Evolutionary conservation across 64 coral and sea anemone genomes (phyloP).

Genomic region (Trachythela sp.): DNA sequence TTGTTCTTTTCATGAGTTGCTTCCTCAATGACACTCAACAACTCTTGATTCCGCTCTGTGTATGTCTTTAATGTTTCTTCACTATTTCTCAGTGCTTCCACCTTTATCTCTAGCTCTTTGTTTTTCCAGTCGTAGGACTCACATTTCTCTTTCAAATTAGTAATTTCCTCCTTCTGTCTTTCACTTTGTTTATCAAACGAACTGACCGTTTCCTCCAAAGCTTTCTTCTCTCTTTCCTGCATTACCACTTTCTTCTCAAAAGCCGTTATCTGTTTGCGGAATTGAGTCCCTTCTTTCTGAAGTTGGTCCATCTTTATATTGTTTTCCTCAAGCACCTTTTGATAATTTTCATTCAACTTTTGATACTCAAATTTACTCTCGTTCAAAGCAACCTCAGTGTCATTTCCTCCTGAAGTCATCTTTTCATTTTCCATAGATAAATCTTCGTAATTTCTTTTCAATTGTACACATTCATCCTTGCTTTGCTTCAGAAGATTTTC

Average conservation of each 20-base stretch:
- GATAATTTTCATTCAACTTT: neutral
- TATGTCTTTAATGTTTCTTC: neutral
- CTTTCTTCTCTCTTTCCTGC: conserved; percentile 12
- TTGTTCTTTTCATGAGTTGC: neutral
- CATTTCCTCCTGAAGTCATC: too few species aligned
- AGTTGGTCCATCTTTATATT: neutral
- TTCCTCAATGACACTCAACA: neutral
- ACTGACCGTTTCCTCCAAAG: neutral
- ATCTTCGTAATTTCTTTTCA: too few species aligned
- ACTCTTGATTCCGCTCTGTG: neutral
- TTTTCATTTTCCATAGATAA: too few species aligned
- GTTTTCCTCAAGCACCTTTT: neutral
- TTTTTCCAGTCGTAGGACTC: neutral
- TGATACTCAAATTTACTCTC: neutral
- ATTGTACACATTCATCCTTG: too few species aligned
- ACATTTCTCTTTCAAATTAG: neutral
- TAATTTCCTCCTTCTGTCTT: neutral
- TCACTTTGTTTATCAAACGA: neutral
- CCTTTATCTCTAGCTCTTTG: neutral
- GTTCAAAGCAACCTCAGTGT: neutral
- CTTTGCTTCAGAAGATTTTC: too few species aligned
- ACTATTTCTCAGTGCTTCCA: neutral
- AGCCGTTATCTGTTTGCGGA: neutral
- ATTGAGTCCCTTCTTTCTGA: neutral
- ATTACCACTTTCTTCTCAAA: neutral